phyloP scores from a whole-genome alignment of 2,797 vertebrate genomes.

The Coranthus polyacanthus region DNA sequence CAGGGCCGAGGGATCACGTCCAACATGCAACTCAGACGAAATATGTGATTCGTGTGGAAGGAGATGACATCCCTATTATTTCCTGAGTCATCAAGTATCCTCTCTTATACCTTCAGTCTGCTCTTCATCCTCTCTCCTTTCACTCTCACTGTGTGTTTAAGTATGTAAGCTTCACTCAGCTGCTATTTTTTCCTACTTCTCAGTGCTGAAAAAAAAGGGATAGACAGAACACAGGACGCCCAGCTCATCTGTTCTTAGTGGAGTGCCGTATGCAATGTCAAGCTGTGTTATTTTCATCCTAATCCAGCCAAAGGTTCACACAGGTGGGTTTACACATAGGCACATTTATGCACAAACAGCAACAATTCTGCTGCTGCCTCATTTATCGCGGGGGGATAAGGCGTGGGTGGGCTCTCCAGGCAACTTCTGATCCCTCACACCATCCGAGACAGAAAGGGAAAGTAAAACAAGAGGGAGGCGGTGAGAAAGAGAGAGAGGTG shows the following conservation, averaged over 20 bases:
- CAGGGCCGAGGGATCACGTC: constrained; percentile 62
- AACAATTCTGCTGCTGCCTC: constrained; percentile 34
- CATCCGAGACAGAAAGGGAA: constrained; percentile 39
- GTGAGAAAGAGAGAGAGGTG: constrained; percentile 3
- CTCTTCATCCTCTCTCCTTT: constrained; percentile 55
- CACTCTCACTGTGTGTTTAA: constrained; percentile 32
- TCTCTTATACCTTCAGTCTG: constrained; percentile 52
- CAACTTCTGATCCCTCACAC: constrained; percentile 48
- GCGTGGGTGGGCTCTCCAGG: constrained; percentile 51
- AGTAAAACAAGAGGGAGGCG: constrained; percentile 18
- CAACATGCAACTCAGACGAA: constrained; percentile 53
- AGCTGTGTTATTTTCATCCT: constrained; percentile 31
- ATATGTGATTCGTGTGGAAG: constrained; percentile 65
- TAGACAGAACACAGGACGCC: not conserved
- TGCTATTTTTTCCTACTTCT: constrained; percentile 43
- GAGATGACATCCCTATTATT: constrained; percentile 67
- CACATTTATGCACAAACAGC: constrained; percentile 46
- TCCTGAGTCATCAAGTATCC: constrained; percentile 69
- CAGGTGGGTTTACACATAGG: constrained; percentile 34
- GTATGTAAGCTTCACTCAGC: constrained; percentile 15
- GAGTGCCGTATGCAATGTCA: not conserved
- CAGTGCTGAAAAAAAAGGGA: constrained; percentile 6
- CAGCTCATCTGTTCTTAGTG: constrained; percentile 4
- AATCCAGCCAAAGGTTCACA: constrained; percentile 21
- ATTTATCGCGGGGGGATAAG: constrained; percentile 24